Evolutionary conservation across 2,113 vertebrate genomes (phyloP), one percentile per base, ranked within the genome.

Genomic region (Cololabis saira): DNA sequence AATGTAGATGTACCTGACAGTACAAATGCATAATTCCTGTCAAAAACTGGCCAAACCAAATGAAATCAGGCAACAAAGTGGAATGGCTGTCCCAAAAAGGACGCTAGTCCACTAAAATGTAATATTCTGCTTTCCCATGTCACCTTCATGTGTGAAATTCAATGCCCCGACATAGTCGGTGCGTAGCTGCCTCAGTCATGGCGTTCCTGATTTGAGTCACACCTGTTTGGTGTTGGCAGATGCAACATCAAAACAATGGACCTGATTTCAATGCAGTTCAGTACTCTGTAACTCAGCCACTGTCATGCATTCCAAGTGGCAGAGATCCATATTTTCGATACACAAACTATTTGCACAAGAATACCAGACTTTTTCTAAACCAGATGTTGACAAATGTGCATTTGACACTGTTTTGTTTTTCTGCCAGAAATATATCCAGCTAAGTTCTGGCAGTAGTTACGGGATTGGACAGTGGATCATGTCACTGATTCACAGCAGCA

Each of bases 221-320:
- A 89, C 87, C 86, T 89, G 87, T 83, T 80, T 76, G 65, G 59
- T 42, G n/a, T 77, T 44, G 73, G 73, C 87, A 88, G 84, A 88
- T 89, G 87, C 76, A 74, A 59, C 57, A 42, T 59, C 71, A 64
- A 81, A 84, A 90, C 85, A 79, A 71, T 82, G 76, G 70, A 83
- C 88, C 88, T 85, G 79, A 88, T 88, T 81, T 76, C 64, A 65
- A n/a, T 64, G 73, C 74, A 41, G 72, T 33, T 70, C 78, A 75
- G 57, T 56, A 50, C 76, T 52, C 76, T 72, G 82, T 64, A 76
- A 78, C 82, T 57, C 70, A 86, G 78, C 44, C 17, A 58, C 61
- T 47, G 80, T 27, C 74, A 56, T 17, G 77, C 84, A 87, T 84
- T 81, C 54, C 68, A 76, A 84, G 67, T 79, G 82, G 62, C 70